Base-by-base conservation (phyloP, 92 coral and sea anemone species). In the Umimayanthus chanpuru region DNA sequence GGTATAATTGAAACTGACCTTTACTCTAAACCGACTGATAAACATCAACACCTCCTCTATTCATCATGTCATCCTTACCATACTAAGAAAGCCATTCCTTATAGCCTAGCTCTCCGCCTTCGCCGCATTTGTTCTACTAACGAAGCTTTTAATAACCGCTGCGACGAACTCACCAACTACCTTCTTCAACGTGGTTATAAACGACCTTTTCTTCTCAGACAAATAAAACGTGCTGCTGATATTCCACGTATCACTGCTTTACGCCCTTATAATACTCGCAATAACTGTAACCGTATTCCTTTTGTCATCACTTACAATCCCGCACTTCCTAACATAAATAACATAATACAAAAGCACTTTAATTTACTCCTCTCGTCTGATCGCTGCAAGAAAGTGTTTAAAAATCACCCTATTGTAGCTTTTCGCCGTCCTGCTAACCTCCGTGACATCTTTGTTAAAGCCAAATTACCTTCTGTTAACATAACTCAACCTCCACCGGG, bases 21-120 rank as follows among this genome's bases (percentile, higher is more conserved):
- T 10, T 86, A 55, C 38, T 21, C 41, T 21, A 86, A 86, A 36
- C 89, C 84, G 12, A 76, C 89, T 14, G 85, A 86, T 47, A 86
- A 50, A 29, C 85, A 86, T 29, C 89, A 86, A 53, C 61, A 53
- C 16, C 16, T 53, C 11, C 61, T 53, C 61, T 53, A 53, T 14
- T 11, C 77, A 28, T 73, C 77, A 7, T 73, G 77, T 21, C 77
- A 73, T 16, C 77, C 77, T 29, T 16, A 73, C 20, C 77, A 73
- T 16, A 28, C 38, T 73, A 73, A 73, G 26, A 73, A 29, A 28
- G 43, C 38, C 20, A 73, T 73, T 21, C 77, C 77, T 28, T 73
- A 11, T 16, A 28, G 38, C 26, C 77, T 73, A 7, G 77, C 77
- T 73, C 43, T 73, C 9, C n/a, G 77, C 14, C 77, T 73, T 7